Percentiles rank a stretch among this genome's conserved stretches.
phyloP scores from a whole-genome alignment of 2,888 invertebrate genomes.

The Iselma pallidipennis region DNA sequence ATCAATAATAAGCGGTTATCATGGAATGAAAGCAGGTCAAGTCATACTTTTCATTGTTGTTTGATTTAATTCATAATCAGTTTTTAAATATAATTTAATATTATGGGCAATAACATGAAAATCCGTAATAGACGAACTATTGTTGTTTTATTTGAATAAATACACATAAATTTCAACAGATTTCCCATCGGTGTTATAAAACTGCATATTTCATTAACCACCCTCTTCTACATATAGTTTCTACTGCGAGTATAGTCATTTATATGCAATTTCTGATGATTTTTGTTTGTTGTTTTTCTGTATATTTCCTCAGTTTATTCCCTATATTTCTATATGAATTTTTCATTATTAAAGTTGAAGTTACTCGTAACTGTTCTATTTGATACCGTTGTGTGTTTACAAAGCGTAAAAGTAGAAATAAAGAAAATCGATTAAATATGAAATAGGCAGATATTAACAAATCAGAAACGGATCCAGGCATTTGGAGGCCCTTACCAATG shows the following conservation, averaged over 20 bases:
- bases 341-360: too few species aligned
- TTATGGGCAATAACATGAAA: constrained; percentile 12
- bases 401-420: constrained; percentile 20
- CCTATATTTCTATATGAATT: too few species aligned
- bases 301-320: too few species aligned
- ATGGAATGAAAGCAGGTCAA: neutral
- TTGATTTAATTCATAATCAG: neutral
- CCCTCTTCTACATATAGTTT: constrained; percentile 4
- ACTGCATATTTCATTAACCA: constrained; percentile 22
- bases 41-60: neutral
- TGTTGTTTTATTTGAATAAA: constrained; percentile 25
- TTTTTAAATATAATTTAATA: neutral
- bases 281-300: neutral
- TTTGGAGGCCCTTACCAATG: too few species aligned
- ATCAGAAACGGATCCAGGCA: too few species aligned
- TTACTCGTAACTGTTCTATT: too few species aligned
- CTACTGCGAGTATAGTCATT: neutral
- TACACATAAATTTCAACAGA: constrained; percentile 21
- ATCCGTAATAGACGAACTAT: constrained; percentile 15
- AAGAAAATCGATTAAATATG: too few species aligned
- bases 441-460: too few species aligned
- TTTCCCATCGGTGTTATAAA: constrained; percentile 22
- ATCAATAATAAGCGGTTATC: neutral
- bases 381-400: too few species aligned
- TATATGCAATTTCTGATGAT: neutral